A percentile compares a stretch with the other conserved stretches of the same genome.
These are phyloP conservation scores for Gymnoscopelus braueri DNA, from an alignment of 2,797 vertebrate genomes.

Conservation along the genomic window DNA sequence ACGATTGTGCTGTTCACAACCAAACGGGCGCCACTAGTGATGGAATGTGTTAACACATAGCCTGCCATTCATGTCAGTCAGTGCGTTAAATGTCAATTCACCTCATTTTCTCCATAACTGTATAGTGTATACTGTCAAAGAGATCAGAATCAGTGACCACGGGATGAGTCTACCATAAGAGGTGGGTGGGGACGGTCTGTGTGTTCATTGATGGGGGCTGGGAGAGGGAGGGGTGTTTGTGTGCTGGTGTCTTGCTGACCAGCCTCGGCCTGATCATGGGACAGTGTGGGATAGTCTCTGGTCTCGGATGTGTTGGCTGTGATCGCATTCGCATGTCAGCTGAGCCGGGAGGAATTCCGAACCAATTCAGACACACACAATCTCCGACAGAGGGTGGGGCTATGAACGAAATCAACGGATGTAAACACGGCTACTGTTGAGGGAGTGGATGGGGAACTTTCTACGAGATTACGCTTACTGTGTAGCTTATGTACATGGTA, in stretches of 20 bases:
- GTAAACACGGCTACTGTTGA: background rate
- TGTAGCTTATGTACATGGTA: conserved; percentile 52
- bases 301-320: background rate
- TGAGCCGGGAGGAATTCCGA: conserved; percentile 36
- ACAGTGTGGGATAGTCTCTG: background rate
- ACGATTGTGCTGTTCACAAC: too few relatives aligned
- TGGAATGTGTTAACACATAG: too few relatives aligned
- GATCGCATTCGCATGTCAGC: conserved; percentile 36
- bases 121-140: too few relatives aligned
- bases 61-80: too few relatives aligned
- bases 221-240: background rate
- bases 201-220: too few relatives aligned
- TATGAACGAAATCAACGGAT: background rate
- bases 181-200: too few relatives aligned
- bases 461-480: background rate
- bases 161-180: too few relatives aligned
- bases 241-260: background rate
- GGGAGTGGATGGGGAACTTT: too few relatives aligned
- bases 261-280: background rate
- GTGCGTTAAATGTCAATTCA: too few relatives aligned
- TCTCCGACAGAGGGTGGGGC: conserved; percentile 42
- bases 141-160: too few relatives aligned
- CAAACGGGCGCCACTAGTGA: too few relatives aligned
- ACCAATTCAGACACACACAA: conserved; percentile 32
- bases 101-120: too few relatives aligned